Conservation (phyloP, 2,113 vertebrate species). For the Bos taurus region ARS-UCD2.0 NC_037332.1:70697501-70698000, state of each 20-base stretch:
- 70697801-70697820: neutral
- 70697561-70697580: neutral
- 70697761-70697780: neutral
- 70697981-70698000: neutral
- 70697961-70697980: neutral
- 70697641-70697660: neutral
- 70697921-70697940: neutral
- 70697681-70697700: neutral
- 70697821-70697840: conserved; percentile 9
- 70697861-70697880: neutral
- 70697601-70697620: neutral
- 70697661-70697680: neutral
- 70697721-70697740: neutral
- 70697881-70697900: neutral
- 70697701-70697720: neutral
- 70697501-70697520: neutral
- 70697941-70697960: neutral
- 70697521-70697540: neutral
- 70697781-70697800: neutral
- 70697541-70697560: neutral
- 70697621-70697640: neutral
- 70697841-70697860: neutral
- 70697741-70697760: neutral
- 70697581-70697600: neutral
- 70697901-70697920: neutral